Percentiles rank a stretch among this genome's conserved stretches.
These are phyloP conservation scores for Drosophila arizonae DNA, from an alignment of 1,140 invertebrate species.

Conservation along the genomic window DNA sequence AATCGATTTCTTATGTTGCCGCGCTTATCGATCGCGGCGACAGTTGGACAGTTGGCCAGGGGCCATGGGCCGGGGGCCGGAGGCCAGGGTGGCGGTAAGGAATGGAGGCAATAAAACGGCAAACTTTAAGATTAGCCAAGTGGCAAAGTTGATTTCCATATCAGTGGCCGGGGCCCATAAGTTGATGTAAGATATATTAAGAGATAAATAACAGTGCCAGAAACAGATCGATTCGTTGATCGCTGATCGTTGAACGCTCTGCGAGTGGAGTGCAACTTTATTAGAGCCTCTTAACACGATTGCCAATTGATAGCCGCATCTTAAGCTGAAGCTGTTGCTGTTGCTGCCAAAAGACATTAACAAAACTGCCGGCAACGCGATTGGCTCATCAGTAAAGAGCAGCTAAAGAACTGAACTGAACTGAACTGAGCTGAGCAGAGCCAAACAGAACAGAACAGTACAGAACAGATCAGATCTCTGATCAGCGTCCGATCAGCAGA, in stretches of 20 bases:
- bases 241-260: constrained; percentile 32
- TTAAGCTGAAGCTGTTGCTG: neutral
- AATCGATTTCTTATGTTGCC: constrained; percentile 79
- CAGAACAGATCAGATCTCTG: constrained; percentile 2
- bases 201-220: constrained; percentile 67
- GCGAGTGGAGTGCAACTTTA: constrained; percentile 62
- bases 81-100: neutral
- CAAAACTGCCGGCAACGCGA: constrained; percentile 64
- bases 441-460: constrained; percentile 34
- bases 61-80: too few species aligned
- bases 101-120: constrained; percentile 9
- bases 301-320: constrained; percentile 51
- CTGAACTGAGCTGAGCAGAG: constrained; percentile 26
- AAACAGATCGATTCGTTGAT: constrained; percentile 68
- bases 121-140: constrained; percentile 72
- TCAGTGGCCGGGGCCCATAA: constrained; percentile 52
- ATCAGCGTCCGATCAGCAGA: constrained; percentile 28
- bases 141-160: constrained; percentile 61
- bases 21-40: constrained; percentile 24
- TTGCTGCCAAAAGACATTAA: constrained; percentile 77
- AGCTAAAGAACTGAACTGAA: too few species aligned
- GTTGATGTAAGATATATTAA: constrained; percentile 74
- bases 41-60: neutral
- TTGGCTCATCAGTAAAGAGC: constrained; percentile 13
- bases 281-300: constrained; percentile 75